These are phyloP conservation scores for Nesogale talazaci DNA, from an alignment of 2,113 vertebrate genomes.

Conservation along the genomic window DNA sequence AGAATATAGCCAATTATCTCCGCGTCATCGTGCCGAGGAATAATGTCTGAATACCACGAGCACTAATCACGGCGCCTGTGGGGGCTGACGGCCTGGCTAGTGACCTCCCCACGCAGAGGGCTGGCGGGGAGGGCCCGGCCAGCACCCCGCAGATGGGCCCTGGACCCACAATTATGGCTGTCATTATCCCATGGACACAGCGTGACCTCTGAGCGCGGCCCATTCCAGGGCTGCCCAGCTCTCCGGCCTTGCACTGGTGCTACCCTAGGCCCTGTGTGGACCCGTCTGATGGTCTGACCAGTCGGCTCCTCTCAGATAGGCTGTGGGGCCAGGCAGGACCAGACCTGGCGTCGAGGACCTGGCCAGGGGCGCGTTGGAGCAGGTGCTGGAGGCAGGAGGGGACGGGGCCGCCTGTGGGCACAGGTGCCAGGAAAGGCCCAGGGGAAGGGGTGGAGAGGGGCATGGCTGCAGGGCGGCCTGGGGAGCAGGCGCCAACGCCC, in stretches of 20 bases:
- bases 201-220: slow-evolving; percentile 45
- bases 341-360: neutral
- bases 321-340: neutral
- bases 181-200: slow-evolving; percentile 83
- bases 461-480: neutral
- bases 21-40: slow-evolving; percentile 25
- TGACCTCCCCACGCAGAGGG: slow-evolving; percentile 55
- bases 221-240: slow-evolving; percentile 75
- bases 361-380: neutral
- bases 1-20: slow-evolving; percentile 53
- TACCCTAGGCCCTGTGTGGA: neutral
- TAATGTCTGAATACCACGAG: neutral
- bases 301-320: fast-evolving
- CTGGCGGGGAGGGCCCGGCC: neutral
- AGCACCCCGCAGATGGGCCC: slow-evolving; percentile 29
- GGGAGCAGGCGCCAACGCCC: too few species aligned
- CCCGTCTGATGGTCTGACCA: neutral
- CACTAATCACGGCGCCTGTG: slow-evolving; percentile 28
- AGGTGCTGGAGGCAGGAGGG: neutral
- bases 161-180: slow-evolving; percentile 76
- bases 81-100: slow-evolving; percentile 34
- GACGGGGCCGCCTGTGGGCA: too few species aligned
- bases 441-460: neutral
- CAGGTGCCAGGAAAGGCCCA: neutral
- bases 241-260: slow-evolving; percentile 42